Base-by-base conservation (phyloP, 2,113 vertebrate genomes). In the Ondatra zibethicus region DNA sequence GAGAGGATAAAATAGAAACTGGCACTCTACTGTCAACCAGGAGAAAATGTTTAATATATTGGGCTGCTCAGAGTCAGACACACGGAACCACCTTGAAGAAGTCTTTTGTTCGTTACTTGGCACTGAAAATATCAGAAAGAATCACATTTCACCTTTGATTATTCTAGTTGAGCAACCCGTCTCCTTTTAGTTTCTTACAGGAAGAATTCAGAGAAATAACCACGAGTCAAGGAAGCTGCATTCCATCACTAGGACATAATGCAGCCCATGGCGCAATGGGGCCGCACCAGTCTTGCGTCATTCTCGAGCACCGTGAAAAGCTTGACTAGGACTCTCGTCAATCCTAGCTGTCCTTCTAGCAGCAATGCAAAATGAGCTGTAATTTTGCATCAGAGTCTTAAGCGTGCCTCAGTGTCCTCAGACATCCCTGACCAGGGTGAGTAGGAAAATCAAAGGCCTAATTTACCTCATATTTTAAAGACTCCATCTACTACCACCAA, bases 41-140 rank as follows among this genome's bases (percentile, higher is more conserved):
- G 39, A 47, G 89, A 82, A 97, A 96, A 82, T 75, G 87, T 88
- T 94, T 92, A 97, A 88, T 96, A 81, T 88, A 85, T 88, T 89
- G 88, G 81, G 77, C 45, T 9, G 63, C 77, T 97, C 91, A 85
- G 29, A 95, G 80, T 95, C 89, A 85, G 84, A 94, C 89, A 68
- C 55, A 89, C 66, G 95, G 89, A 96, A 80, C 36, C 47, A 91
- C 80, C 78, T 95, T 90, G 92, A 95, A 97, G 89, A 91, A 96
- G 75, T 33, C 96, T 93, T 96, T 97, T 97, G 96, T 97, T 97
- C 75, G 96, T 78, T 89, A 94, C 88, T 55, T 97, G 97, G 97
- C 96, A 96, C 61, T 80, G 93, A 97, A 96, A 97, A 88, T 94
- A 93, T 84, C 94, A 80, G 63, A 89, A 93, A 90, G 88, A 92